Evolutionary conservation across 2,113 vertebrate genomes (phyloP).

Genomic region (Gobio gobio): DNA sequence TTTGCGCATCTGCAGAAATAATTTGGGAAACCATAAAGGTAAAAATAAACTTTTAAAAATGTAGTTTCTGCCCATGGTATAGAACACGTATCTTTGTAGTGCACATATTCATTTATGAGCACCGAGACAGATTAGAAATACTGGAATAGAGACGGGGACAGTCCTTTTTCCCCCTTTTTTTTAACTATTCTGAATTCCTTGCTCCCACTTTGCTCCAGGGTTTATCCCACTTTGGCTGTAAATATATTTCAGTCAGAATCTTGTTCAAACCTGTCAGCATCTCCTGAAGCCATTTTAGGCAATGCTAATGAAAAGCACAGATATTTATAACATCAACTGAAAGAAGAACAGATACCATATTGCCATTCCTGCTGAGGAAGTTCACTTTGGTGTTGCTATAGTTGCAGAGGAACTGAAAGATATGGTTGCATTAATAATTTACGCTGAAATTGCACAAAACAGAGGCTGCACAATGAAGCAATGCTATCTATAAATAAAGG

Average conservation of each 20-base stretch:
- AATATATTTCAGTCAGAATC: constrained; percentile 10
- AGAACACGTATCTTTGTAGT: not conserved
- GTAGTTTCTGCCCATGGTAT: not conserved
- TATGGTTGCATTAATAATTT: not conserved
- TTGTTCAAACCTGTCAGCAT: constrained; percentile 18
- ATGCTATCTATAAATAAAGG: not conserved
- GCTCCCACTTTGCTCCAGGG: not conserved
- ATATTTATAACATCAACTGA: not conserved
- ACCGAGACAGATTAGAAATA: not conserved
- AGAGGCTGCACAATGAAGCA: not conserved
- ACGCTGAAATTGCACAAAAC: not conserved
- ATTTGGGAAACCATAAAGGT: not conserved
- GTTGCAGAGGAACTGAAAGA: not conserved
- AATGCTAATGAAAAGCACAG: not conserved
- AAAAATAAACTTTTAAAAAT: not conserved
- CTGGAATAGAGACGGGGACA: not conserved
- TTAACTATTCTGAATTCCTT: not conserved
- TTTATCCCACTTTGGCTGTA: not conserved
- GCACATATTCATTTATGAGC: not conserved
- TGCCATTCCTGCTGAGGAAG: not conserved
- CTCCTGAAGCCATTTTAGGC: not conserved
- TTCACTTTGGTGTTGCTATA: not conserved
- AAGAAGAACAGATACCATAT: not conserved
- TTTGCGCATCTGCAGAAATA: not conserved
- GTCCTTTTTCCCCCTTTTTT: not conserved